Percentiles rank a stretch among this genome's conserved stretches.
Evolutionary conservation across 2,113 vertebrate species (phyloP).

Genomic region (Aspidoscelis tigris): DNA sequence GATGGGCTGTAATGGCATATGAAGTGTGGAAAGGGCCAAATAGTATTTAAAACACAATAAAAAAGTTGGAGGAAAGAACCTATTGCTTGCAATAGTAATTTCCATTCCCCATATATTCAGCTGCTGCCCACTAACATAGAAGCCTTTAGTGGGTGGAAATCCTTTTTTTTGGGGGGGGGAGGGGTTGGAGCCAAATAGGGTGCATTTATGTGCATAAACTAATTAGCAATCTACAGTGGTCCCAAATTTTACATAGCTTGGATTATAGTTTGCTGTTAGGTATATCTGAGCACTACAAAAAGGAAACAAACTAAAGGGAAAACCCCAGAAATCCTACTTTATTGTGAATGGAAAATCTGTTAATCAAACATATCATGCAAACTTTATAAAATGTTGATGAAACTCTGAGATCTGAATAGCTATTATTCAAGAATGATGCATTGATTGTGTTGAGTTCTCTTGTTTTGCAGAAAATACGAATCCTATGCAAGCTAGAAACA

Average conservation of each 20-base stretch:
- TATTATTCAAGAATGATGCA: slow-evolving; percentile 53
- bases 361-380: slow-evolving; percentile 6
- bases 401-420: background rate
- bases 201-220: no score
- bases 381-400: slow-evolving; percentile 16
- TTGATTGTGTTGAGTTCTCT: slow-evolving; percentile 54
- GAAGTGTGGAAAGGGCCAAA: no score
- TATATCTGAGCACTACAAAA: background rate
- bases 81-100: no score
- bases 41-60: no score
- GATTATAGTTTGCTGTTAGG: background rate
- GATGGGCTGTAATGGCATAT: no score
- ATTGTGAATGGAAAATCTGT: background rate
- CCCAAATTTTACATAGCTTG: background rate
- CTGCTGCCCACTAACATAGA: no score
- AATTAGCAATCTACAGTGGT: no score
- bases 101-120: no score
- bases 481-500: slow-evolving; percentile 47
- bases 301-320: background rate
- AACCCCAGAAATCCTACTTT: background rate
- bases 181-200: no score
- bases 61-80: no score
- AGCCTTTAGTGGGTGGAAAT: no score
- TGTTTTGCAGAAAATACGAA: slow-evolving; percentile 48
- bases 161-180: no score